Conservation (phyloP, 1,140 invertebrate species). For the Macrobrachium nipponense region DNA sequence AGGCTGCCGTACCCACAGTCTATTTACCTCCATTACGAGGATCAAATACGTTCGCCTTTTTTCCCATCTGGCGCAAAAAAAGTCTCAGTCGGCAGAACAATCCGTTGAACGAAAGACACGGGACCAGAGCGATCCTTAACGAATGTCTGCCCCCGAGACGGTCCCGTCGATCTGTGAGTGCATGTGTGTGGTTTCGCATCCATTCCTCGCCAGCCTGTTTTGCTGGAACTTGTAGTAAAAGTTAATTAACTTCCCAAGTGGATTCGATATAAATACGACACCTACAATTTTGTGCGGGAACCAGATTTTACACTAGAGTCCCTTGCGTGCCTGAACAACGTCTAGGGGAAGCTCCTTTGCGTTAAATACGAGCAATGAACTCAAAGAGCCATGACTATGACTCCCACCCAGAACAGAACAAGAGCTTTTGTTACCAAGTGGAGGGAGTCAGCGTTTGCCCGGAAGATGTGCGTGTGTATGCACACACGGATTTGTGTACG, state of each 20-base stretch:
- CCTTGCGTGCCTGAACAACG: background rate
- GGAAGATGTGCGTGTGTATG: no score
- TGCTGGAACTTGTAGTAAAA: slow-evolving; percentile 17
- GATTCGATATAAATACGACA: background rate
- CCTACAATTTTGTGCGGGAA: background rate
- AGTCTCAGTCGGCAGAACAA: background rate
- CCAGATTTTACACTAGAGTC: background rate
- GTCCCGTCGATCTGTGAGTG: background rate
- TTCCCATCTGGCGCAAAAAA: background rate
- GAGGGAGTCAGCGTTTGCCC: no score
- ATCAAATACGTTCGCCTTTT: background rate
- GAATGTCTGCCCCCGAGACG: background rate
- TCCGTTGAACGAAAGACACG: background rate
- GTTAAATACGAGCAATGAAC: background rate
- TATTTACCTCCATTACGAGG: slow-evolving; percentile 36
- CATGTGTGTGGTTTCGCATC: slow-evolving; percentile 24
- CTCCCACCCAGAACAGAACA: background rate
- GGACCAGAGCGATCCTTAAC: background rate
- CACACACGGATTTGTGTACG: no score
- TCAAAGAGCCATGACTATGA: background rate
- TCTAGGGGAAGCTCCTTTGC: background rate
- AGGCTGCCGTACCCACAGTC: slow-evolving; percentile 47
- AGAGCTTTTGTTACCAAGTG: slow-evolving; percentile 13
- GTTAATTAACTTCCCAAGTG: background rate
- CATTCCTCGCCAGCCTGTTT: background rate